Base-by-base conservation (phyloP, 2,888 invertebrate genomes). In the Salticus scenicus region DNA sequence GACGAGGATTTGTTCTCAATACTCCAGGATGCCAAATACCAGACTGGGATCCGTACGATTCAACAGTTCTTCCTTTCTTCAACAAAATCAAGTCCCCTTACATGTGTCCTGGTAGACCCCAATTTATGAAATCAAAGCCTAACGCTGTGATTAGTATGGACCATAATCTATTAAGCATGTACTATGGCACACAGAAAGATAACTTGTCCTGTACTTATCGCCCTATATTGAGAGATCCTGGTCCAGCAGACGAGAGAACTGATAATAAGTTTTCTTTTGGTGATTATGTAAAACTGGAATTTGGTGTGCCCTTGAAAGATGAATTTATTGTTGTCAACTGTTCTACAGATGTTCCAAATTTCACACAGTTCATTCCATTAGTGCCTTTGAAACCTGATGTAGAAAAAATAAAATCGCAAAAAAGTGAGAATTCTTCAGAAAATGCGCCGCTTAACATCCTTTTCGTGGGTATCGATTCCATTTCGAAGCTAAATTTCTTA, bases 401-500 rank as follows among this genome's bases (percentile, higher is more conserved):
- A 7, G 87, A 88, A 74, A 63, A 64, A 47, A 51, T 67, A 1
- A 78, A 72, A 42, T n/a, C 42, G 10, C 30, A n/a, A 14, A 75
- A 67, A 20, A 28, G 75, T 0, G 64, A 75, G 12, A n/a, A 75
- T 67, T 47, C 64, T 0, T 4, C 24, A 12, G 10, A 51, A 17
- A 28, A 31, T 1, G 24, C 73, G 12, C 88, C 82, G 0, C 91
- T 94, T 24, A 95, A 94, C 90, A 94, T 97, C 0, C 91, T 97
- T 37, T 92, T 97, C 90, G 90, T 98, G 24, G 97, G 97, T 51
- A 94, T 97, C 89, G 97, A 97, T 90, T 95, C 96, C 66, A 94
- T 97, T 89, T 97, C 97, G 0, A 92, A 96, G 79, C 92, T 95
- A 63, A 96, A 97, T 90, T 93, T 96, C 79, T 93, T 94, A 27